Evolutionary conservation across 1,140 invertebrate species (phyloP).

Genomic region (Trinorchestia longiramus): DNA sequence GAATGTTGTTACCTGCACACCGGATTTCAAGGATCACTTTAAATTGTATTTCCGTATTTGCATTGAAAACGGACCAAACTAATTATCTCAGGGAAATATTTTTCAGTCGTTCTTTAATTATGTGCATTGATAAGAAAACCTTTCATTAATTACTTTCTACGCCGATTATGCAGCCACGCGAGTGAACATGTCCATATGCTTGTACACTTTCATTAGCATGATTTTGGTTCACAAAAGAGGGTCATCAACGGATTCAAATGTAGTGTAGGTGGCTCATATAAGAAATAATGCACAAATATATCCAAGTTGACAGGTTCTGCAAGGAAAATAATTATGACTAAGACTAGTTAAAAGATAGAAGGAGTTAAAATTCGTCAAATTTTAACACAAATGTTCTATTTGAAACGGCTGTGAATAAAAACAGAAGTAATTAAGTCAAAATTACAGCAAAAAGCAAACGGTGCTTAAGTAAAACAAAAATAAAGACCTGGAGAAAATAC

Average conservation of each 20-base stretch:
- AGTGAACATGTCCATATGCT: neutral
- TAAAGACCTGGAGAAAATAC: too few species aligned
- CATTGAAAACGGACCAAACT: neutral
- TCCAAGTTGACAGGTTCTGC: neutral
- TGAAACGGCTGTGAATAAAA: neutral
- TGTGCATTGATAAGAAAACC: neutral
- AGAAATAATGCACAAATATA: neutral
- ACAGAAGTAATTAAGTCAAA: neutral
- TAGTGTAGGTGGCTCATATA: neutral
- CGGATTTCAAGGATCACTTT: neutral
- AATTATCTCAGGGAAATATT: neutral
- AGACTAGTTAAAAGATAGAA: neutral
- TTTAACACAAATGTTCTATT: neutral
- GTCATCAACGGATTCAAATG: neutral
- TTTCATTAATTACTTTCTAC: neutral
- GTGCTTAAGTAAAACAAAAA: too few species aligned
- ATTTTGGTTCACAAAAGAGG: neutral
- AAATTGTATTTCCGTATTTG: neutral
- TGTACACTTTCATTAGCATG: neutral
- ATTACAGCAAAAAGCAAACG: neutral
- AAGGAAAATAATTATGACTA: neutral
- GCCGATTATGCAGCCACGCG: neutral
- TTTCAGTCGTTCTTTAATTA: neutral
- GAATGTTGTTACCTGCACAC: neutral
- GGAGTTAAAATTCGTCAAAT: neutral